phyloP scores from a whole-genome alignment of 2,797 vertebrate genomes.

The Brachyrhaphis roseni region DNA sequence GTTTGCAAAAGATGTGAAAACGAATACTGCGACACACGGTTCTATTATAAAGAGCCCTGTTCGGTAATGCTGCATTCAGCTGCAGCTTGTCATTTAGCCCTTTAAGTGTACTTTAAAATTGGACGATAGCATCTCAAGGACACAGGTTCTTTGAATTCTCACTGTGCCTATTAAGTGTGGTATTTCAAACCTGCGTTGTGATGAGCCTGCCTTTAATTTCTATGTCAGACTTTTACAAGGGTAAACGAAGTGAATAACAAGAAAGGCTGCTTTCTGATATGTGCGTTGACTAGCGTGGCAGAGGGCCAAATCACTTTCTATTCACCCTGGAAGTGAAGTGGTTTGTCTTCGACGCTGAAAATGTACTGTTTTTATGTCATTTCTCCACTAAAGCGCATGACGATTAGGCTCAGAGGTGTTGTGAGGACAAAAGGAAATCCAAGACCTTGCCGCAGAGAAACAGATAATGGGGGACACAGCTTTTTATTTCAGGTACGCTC shows the following conservation, averaged over 20 bases:
- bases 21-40: constrained; percentile 44
- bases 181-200: constrained; percentile 68
- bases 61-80: constrained; percentile 66
- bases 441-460: constrained; percentile 44
- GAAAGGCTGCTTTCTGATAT: constrained; percentile 50
- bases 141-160: constrained; percentile 61
- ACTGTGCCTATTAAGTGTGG: constrained; percentile 64
- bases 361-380: constrained; percentile 25
- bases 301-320: constrained; percentile 57
- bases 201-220: constrained; percentile 67
- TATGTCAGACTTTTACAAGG: constrained; percentile 39
- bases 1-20: constrained; percentile 64
- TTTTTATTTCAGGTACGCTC: constrained; percentile 37
- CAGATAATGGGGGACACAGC: constrained; percentile 11
- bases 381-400: constrained; percentile 24
- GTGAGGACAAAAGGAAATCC: constrained; percentile 14
- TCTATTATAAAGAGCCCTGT: constrained; percentile 51
- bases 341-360: constrained; percentile 36
- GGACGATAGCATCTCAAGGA: constrained; percentile 69
- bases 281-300: constrained; percentile 33
- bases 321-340: constrained; percentile 51
- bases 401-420: constrained; percentile 43
- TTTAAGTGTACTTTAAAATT: constrained; percentile 69
- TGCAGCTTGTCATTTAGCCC: constrained; percentile 68
- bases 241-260: constrained; percentile 61